A percentile compares a stretch with the other conserved stretches of the same genome.
These are phyloP conservation scores for Carapus acus DNA, from an alignment of 2,797 vertebrate genomes.

Conservation along the genomic window DNA sequence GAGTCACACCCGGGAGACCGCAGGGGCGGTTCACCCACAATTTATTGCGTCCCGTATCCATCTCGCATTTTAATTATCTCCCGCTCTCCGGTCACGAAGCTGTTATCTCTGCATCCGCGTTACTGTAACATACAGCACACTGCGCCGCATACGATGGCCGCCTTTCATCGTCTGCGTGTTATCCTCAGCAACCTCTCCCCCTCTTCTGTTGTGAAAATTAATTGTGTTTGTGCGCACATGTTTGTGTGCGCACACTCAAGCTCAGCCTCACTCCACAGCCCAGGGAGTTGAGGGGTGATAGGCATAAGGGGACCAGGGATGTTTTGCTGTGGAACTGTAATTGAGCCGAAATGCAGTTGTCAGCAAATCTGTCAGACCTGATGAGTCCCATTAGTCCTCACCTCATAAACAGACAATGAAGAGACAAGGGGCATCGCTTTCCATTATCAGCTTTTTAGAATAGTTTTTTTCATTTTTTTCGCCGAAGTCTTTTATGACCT, in stretches of 20 bases:
- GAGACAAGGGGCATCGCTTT: slow-evolving; percentile 34
- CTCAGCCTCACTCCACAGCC: slow-evolving; percentile 47
- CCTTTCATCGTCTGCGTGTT: too few species aligned
- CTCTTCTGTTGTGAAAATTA: slow-evolving; percentile 51
- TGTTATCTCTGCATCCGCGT: slow-evolving; percentile 48
- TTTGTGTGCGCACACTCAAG: slow-evolving; percentile 13
- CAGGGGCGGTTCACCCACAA: slow-evolving; percentile 31
- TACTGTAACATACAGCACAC: slow-evolving; percentile 24
- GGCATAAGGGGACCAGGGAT: slow-evolving; percentile 55
- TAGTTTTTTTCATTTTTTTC: slow-evolving; percentile 20
- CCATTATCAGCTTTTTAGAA: slow-evolving; percentile 53
- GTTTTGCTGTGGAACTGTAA: slow-evolving; percentile 63
- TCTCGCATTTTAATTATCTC: slow-evolving; percentile 33
- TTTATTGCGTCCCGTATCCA: slow-evolving; percentile 55
- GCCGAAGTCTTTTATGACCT: too few species aligned
- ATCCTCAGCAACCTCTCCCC: slow-evolving; percentile 41
- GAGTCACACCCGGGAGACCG: slow-evolving; percentile 60
- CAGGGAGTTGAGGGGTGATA: slow-evolving; percentile 53
- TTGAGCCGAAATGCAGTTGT: slow-evolving; percentile 69
- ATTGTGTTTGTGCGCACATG: slow-evolving; percentile 19
- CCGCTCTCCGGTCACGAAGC: slow-evolving; percentile 52
- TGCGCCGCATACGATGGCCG: too few species aligned
- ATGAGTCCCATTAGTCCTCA: slow-evolving; percentile 65
- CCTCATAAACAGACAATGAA: slow-evolving; percentile 65
- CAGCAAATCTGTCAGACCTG: slow-evolving; percentile 68